phyloP scores from a whole-genome alignment of 1,140 invertebrate genomes.

The Aphelenchoides avenae region DNA sequence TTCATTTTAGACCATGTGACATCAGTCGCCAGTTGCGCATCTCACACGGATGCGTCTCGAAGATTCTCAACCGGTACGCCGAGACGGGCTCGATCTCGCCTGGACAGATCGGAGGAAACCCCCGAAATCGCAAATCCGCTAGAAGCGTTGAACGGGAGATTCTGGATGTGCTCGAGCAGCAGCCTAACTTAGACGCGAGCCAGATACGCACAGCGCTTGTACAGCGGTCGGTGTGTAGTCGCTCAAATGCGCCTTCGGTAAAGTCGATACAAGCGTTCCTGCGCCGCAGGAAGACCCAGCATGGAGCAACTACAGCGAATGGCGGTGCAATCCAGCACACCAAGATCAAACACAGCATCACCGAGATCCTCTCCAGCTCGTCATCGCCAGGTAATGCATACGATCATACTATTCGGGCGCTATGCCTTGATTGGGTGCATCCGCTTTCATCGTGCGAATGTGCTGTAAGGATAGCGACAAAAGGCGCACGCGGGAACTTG shows the following conservation, averaged over 20 bases:
- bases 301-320: too few species aligned
- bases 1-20: slow-evolving; percentile 70
- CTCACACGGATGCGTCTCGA: slow-evolving; percentile 84
- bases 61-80: slow-evolving; percentile 78
- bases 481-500: too few species aligned
- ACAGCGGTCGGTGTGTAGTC: not conserved
- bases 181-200: not conserved
- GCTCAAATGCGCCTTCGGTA: not conserved
- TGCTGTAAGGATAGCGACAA: too few species aligned
- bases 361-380: too few species aligned
- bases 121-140: not conserved
- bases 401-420: too few species aligned
- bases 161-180: not conserved
- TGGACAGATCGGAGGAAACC: not conserved
- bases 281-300: too few species aligned
- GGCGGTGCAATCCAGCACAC: too few species aligned
- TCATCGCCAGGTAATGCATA: too few species aligned
- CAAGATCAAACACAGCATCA: too few species aligned
- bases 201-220: not conserved
- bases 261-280: not conserved
- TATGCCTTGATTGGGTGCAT: too few species aligned
- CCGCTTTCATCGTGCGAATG: too few species aligned
- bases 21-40: slow-evolving; percentile 79
- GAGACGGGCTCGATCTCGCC: slow-evolving; percentile 81
- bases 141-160: not conserved